Evolutionary conservation across 2,113 vertebrate genomes (phyloP).

Genomic region (Cyphomyrus discorhynchus): DNA sequence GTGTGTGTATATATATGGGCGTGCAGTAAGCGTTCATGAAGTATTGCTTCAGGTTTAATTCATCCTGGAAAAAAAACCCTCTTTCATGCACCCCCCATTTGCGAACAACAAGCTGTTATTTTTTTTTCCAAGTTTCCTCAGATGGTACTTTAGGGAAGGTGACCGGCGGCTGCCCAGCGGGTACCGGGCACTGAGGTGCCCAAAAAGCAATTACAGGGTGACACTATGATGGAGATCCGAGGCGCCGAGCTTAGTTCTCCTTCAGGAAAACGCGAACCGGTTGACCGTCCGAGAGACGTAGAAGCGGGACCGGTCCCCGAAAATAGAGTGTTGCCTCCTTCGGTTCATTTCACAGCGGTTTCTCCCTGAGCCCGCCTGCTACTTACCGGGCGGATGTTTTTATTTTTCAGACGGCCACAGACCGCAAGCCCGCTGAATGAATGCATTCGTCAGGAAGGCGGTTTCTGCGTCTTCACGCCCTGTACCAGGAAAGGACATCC

Average conservation of each 20-base stretch:
- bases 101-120: not conserved
- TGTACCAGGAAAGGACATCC: not conserved
- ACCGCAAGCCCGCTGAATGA: not conserved
- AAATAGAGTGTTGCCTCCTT: not conserved
- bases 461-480: not conserved
- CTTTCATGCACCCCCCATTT: not conserved
- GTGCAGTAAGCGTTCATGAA: not conserved
- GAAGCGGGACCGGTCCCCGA: not conserved
- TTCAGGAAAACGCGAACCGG: not conserved
- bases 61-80: not conserved
- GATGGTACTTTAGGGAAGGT: conserved; percentile 17
- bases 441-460: not conserved
- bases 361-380: not conserved
- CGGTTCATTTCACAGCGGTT: not conserved
- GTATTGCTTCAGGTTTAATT: conserved; percentile 1
- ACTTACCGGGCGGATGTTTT: not conserved
- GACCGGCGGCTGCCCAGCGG: not conserved
- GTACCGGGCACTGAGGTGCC: not conserved
- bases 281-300: not conserved
- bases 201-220: conserved; percentile 19
- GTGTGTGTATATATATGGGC: too few relatives aligned
- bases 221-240: conserved; percentile 16
- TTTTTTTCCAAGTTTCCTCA: not conserved
- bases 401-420: not conserved
- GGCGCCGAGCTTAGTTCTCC: not conserved